Conservation (phyloP, 2,888 invertebrate genomes). For the Nipponacmea schrenckii region DNA sequence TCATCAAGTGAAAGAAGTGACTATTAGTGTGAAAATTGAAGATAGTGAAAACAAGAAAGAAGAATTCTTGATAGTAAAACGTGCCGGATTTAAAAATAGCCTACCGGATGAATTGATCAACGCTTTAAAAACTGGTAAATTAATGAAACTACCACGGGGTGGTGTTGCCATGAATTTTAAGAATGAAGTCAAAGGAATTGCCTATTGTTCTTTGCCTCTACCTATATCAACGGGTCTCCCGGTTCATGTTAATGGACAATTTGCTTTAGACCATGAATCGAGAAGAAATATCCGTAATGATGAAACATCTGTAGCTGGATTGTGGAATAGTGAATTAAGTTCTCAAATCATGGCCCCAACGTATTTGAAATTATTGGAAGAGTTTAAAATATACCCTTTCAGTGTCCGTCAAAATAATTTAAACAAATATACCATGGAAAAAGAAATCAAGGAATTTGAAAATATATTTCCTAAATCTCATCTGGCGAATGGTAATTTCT, state of each 20-base stretch:
- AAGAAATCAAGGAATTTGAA: not conserved
- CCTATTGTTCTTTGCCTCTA: slow-evolving; percentile 17
- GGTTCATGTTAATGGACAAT: slow-evolving; percentile 16
- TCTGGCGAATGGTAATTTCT: not conserved
- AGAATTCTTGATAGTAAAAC: slow-evolving; percentile 47
- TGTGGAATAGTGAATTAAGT: slow-evolving; percentile 13
- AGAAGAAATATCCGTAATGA: slow-evolving; percentile 11
- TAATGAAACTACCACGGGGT: slow-evolving; percentile 30
- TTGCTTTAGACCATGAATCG: slow-evolving; percentile 20
- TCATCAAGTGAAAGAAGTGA: slow-evolving; percentile 7
- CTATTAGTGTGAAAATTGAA: slow-evolving; percentile 18
- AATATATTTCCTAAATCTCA: not conserved
- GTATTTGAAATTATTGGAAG: slow-evolving; percentile 6
- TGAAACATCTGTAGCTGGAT: not conserved
- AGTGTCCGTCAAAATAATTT: not conserved
- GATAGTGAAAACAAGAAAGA: slow-evolving; percentile 17
- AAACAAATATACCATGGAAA: not conserved
- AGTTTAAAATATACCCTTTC: not conserved
- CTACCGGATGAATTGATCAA: slow-evolving; percentile 33
- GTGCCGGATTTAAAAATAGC: slow-evolving; percentile 42
- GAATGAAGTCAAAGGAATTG: not conserved
- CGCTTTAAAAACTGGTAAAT: slow-evolving; percentile 35
- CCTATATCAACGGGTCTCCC: slow-evolving; percentile 14
- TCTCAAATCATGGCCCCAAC: slow-evolving; percentile 13
- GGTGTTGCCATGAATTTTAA: slow-evolving; percentile 16